phyloP scores from a whole-genome alignment of 92 coral and sea anemone genomes.

The Porites divaricata region DNA sequence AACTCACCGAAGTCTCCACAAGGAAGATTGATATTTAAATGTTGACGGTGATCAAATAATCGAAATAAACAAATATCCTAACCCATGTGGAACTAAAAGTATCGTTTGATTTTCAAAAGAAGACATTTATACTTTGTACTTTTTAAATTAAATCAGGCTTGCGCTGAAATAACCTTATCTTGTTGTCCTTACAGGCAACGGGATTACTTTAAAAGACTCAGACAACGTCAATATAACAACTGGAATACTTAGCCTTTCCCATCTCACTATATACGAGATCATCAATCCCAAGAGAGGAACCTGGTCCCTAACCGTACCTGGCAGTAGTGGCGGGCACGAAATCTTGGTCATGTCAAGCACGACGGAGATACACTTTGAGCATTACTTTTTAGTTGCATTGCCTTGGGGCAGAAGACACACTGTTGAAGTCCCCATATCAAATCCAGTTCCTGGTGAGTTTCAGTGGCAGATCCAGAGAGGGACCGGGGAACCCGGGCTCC shows the following conservation, averaged over 20 bases:
- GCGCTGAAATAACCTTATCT: background rate
- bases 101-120: too few relatives aligned
- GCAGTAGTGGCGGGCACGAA: conserved; percentile 65
- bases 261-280: conserved; percentile 71
- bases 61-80: too few relatives aligned
- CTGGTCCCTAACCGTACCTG: conserved; percentile 79
- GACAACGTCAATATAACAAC: conserved; percentile 48
- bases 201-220: conserved; percentile 55
- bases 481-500: too few relatives aligned
- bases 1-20: too few relatives aligned
- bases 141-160: too few relatives aligned
- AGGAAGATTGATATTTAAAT: too few relatives aligned
- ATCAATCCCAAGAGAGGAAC: conserved; percentile 69
- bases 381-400: conserved; percentile 62
- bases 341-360: conserved; percentile 76
- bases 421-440: conserved; percentile 64
- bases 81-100: too few relatives aligned
- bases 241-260: conserved; percentile 67
- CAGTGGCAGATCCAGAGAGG: too few relatives aligned
- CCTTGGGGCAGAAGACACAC: conserved; percentile 20
- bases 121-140: too few relatives aligned
- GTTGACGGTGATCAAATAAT: too few relatives aligned
- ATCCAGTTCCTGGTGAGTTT: conserved; percentile 79
- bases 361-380: conserved; percentile 79
- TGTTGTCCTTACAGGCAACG: conserved; percentile 12